Base-by-base conservation (phyloP, 2,113 vertebrate genomes). In the Odontophorus gujanensis region DNA sequence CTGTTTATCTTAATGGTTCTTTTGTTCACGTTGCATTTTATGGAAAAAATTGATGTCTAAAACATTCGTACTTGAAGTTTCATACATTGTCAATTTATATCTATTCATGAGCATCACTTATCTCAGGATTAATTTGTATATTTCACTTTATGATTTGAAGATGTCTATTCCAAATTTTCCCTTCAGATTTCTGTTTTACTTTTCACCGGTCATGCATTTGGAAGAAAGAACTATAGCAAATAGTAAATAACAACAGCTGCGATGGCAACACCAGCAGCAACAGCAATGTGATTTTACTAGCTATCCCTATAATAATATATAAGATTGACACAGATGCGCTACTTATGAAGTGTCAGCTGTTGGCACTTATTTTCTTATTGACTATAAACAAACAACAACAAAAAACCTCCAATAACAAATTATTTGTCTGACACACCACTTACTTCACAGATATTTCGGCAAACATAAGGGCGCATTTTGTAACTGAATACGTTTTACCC, bases 401-500 rank as follows among this genome's bases (percentile, higher is more conserved):
- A 63, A 62, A 63, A 40, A 25, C 15, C 61, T 63, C 18, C 38
- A 28, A 63, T 24, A 62, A 38, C 17, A 51, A 42, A 51, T 92
- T 79, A 62, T 85, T 79, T 69, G 28, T 38, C 13, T 38, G 36
- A 63, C 17, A 81, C 63, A 55, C 19, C 19, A 13, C 77, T 94
- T 81, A 68, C 32, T 65, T 73, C 55, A 30, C 4, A 85, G 88
- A 48, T 69, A 76, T 55, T 94, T 92, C 68, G 68, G 68, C 28
- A 90, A 47, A 79, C 0, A 0, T 80, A 43, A 93, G 62, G 47
- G 20, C 38, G 65, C 3, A 20, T 71, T 81, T 50, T 65, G n/a
- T 34, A 72, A 69, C 63, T 76, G 85, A 61, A 62, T 95, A 75
- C 86, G 78, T 93, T 95, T 96, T 92, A 78, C 84, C 80, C 94